phyloP scores from a whole-genome alignment of 2,888 invertebrate genomes.

The Lottia scabra region DNA sequence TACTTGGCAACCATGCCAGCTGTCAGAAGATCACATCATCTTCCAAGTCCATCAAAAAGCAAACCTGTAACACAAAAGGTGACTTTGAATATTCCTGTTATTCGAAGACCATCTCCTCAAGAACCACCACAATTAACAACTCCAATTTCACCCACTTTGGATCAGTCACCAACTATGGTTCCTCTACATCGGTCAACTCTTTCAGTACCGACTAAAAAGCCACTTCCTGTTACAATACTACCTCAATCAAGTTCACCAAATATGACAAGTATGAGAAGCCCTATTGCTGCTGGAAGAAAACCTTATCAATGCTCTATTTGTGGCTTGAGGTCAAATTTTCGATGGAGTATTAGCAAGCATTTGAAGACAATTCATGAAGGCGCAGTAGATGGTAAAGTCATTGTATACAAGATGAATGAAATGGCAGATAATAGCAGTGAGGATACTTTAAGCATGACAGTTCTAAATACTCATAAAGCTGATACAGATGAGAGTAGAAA shows the following conservation, averaged over 20 bases:
- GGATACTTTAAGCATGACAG: conserved; percentile 7
- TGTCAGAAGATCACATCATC: conserved; percentile 51
- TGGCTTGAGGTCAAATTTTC: conserved; percentile 93
- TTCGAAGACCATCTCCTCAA: background rate
- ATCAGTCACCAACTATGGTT: background rate
- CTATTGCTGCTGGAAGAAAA: conserved; percentile 13
- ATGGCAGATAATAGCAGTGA: background rate
- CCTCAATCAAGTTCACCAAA: background rate
- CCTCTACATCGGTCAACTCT: background rate
- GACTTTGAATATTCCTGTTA: conserved; percentile 1
- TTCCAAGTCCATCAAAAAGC: conserved; percentile 29
- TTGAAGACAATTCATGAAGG: conserved; percentile 75
- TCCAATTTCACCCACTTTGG: too few species aligned
- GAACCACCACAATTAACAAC: background rate
- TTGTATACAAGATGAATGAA: conserved; percentile 24
- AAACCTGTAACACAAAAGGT: background rate
- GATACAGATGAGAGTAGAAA: conserved; percentile 25
- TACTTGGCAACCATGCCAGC: conserved; percentile 55
- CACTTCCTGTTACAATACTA: background rate
- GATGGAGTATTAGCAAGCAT: conserved; percentile 97
- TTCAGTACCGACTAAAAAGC: background rate
- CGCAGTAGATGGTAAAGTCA: conserved; percentile 40
- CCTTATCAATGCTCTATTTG: conserved; percentile 92
- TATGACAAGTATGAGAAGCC: conserved; percentile 9
- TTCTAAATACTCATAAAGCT: background rate